Evolutionary conservation across 1,140 invertebrate genomes (phyloP), one percentile per base, ranked within the genome.

Genomic region (Atta cephalotes): DNA sequence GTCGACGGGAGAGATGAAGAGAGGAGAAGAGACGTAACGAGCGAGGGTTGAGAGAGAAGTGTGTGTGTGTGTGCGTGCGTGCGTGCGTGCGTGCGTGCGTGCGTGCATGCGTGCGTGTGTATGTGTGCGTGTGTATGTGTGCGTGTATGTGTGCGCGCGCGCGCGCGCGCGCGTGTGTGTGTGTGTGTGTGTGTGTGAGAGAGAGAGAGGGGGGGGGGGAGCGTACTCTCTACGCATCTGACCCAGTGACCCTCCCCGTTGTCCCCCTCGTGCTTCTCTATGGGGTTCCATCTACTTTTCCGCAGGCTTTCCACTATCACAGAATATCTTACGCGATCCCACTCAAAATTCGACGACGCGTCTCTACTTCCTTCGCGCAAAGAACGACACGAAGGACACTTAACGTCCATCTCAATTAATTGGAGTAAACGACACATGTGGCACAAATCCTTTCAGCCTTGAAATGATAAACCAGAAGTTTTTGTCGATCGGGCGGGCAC

Each of bases 221-320:
- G 85, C 88, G 84, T 90, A 90, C 90, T 84, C 68, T 62, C 58
- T 91, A 90, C 91, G 92, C 91, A 92, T 94, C 89, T 95, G 94
- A 95, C 95, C 94, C 92, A 95, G 94, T 95, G 93, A 95, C 93
- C 94, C 92, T 93, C 90, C 90, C 91, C 86, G 85, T 91, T 86
- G 88, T 88, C 80, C 91, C 88, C 86, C 84, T 35, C 80, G 56
- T 81, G 35, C 60, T 80, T 68, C 45, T 80, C 79, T 28, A 78
- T 35, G 62, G 56, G 74, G 74, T 79, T 87, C 76, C 81, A 39
- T 78, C 81, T 80, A 79, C 60, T 71, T 66, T 62, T 60, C 25
- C 16, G 10, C 58, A 35, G 49, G 39, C 56, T 81, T 87, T 51
- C 76, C 70, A 65, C 51, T 16, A 21, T 35, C 70, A 53, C 3